Base-by-base conservation (phyloP, 2,888 invertebrate species). In the Epirrhoe tristata region DNA sequence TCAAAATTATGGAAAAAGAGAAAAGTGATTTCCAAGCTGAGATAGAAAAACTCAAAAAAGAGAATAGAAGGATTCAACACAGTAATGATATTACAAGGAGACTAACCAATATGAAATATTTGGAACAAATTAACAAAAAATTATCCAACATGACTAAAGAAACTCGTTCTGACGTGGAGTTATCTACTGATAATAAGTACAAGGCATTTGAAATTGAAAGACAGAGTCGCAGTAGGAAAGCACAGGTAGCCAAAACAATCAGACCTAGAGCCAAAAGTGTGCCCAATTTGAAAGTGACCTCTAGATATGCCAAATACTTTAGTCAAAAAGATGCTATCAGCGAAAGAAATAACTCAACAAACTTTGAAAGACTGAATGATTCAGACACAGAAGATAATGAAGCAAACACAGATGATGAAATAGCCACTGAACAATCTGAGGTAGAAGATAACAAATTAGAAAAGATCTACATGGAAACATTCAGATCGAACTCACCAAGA, bases 71-170 rank as follows among this genome's bases (percentile, higher is more conserved):
- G 79, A 87, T 96, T 60, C 93, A 94, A 69, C 94, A 94, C 54
- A 94, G 94, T 64, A 95, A 95, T 82, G 89, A 94, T 71, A 92
- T 94, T 58, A 87, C 94, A 8, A 83, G 91, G 68, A 85, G 95
- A 66, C 87, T 95, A 51, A 93, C 95, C n/a, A 97, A 96, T 71
- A 95, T 96, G 39, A 96, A 96, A 90, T 95, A 96, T 85, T 91
- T 97, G 69, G 95, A 96, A 77, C 95, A 96, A 85, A 97, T 97
- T 39, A 97, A 96, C 81, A 95, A 95, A 64, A 93, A 93, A 75
- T 81, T 93, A 39, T 77, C 81, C 10, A 77, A 82, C 39, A 88
- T 89, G 79, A 77, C 86, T 48, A 89, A 85, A 77, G 87, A 87
- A 48, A 76, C 82, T 39, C 81, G 76, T 59, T 80, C 88, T 17